These are phyloP conservation scores for Danio kyathit DNA, from an alignment of 2,797 vertebrate species.

Conservation along the genomic window DNA sequence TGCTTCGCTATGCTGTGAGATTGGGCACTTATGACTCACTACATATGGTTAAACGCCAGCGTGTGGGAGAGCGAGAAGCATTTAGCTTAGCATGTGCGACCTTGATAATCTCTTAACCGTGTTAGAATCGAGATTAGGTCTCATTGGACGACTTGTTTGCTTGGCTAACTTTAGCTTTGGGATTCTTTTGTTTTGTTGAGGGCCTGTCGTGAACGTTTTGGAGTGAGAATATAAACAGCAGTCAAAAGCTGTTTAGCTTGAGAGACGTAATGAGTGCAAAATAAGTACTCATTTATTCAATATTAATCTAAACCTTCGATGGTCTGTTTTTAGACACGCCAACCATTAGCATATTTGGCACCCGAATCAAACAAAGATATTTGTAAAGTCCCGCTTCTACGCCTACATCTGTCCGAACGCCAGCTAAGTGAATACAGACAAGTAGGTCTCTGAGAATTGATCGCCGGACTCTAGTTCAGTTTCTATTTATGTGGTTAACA, in stretches of 20 bases:
- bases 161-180: conserved; percentile 20
- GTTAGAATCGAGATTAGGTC: conserved; percentile 15
- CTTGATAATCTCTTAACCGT: conserved; percentile 26
- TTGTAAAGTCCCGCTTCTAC: conserved; percentile 5
- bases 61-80: conserved; percentile 13
- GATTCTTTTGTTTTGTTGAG: conserved; percentile 8
- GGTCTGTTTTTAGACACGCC: not conserved
- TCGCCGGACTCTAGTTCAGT: not conserved
- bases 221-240: conserved; percentile 10
- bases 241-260: conserved; percentile 29
- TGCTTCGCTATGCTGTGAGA: conserved; percentile 27
- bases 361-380: conserved; percentile 15
- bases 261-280: conserved; percentile 24
- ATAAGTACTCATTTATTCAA: conserved; percentile 7
- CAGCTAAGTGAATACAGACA: conserved; percentile 16
- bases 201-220: conserved; percentile 14
- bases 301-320: conserved; percentile 3
- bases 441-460: conserved; percentile 10
- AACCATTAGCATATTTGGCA: conserved; percentile 33
- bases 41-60: conserved; percentile 33
- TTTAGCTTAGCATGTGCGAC: conserved; percentile 36
- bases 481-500: conserved; percentile 47
- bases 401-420: conserved; percentile 1
- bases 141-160: conserved; percentile 1
- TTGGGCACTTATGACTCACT: conserved; percentile 44